Evolutionary conservation across 2,888 invertebrate genomes (phyloP).

Genomic region (Calameuta filiformis): DNA sequence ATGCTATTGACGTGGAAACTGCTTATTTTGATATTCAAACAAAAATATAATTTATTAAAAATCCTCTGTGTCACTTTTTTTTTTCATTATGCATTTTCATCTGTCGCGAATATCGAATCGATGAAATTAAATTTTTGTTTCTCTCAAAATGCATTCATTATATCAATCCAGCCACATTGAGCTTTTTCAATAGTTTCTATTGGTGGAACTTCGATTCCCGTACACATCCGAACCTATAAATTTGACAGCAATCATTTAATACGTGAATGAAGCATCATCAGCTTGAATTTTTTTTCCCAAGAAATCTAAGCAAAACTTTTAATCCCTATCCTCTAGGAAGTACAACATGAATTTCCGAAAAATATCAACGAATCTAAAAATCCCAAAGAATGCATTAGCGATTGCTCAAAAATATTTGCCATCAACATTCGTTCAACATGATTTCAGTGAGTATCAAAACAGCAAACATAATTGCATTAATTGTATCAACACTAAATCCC

Average conservation of each 20-base stretch:
- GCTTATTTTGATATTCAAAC: background rate
- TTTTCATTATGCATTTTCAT: no score
- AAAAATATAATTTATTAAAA: background rate
- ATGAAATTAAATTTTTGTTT: background rate
- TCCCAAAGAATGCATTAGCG: background rate
- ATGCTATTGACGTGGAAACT: background rate
- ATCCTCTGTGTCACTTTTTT: background rate
- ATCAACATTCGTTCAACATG: background rate
- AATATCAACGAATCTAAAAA: background rate
- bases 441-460: background rate
- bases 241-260: background rate
- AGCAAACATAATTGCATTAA: background rate
- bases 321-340: background rate
- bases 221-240: background rate
- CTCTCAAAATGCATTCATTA: background rate
- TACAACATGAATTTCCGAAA: background rate
- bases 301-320: background rate
- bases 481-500: background rate
- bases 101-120: no score
- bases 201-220: background rate
- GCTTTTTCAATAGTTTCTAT: background rate
- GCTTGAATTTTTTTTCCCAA: background rate
- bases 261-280: background rate
- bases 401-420: background rate
- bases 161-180: background rate